Percentiles rank a stretch among this genome's conserved stretches.
Evolutionary conservation across 2,113 vertebrate genomes (phyloP).

Genomic region (Phocoena sinus): DNA sequence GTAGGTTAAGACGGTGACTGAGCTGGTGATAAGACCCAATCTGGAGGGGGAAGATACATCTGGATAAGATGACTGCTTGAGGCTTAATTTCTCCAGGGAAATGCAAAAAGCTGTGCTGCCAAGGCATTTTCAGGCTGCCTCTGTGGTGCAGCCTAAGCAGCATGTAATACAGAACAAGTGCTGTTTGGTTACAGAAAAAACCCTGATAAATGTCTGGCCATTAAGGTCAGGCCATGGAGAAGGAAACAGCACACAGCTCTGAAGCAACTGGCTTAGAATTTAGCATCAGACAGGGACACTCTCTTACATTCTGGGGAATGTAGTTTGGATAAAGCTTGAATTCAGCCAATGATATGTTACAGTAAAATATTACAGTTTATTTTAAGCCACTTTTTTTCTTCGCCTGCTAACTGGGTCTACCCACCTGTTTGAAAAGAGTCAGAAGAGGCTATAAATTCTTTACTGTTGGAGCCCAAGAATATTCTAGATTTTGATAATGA

Average conservation of each 20-base stretch:
- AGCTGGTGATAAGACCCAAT: not conserved
- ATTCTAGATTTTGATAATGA: conserved; percentile 57
- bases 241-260: not conserved
- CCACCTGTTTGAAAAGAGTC: conserved; percentile 41
- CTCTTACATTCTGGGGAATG: not conserved
- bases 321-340: conserved; percentile 39
- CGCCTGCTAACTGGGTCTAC: conserved; percentile 4
- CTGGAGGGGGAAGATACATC: not conserved
- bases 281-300: not conserved
- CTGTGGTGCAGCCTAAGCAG: not conserved
- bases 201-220: not conserved
- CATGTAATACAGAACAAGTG: not conserved
- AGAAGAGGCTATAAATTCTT: conserved; percentile 40
- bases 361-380: not conserved
- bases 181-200: not conserved
- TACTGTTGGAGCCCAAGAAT: conserved; percentile 26
- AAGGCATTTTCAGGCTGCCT: not conserved
- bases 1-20: not conserved
- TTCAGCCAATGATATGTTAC: not conserved
- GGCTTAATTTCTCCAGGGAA: conserved; percentile 3
- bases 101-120: not conserved
- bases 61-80: not conserved
- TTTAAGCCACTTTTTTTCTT: not conserved
- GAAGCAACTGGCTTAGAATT: not conserved
- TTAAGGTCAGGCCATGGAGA: not conserved